Conservation (phyloP, 2,888 invertebrate species). For the Ochropleura leucogaster region DNA sequence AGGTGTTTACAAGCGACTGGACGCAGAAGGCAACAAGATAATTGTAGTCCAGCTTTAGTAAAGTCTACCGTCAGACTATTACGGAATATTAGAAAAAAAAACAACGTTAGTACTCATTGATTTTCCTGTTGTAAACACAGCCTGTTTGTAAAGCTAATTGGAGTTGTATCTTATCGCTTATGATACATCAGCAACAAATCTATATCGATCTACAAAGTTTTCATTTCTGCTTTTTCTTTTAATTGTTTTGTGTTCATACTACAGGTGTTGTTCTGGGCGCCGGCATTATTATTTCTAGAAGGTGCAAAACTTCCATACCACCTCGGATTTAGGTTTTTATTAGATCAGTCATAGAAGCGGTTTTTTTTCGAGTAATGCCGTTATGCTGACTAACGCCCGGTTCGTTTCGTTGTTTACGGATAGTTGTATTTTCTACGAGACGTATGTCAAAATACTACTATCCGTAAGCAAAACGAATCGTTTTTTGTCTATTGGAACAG, state of each 20-base stretch:
- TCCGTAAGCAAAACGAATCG: too few species aligned
- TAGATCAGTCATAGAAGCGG: not conserved
- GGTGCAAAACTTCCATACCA: not conserved
- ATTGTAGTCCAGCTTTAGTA: not conserved
- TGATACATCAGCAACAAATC: not conserved
- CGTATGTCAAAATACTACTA: too few species aligned
- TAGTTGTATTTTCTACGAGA: too few species aligned
- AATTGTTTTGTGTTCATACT: not conserved
- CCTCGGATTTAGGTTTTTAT: not conserved
- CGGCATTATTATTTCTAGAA: not conserved
- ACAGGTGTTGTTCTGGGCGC: not conserved
- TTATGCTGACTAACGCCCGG: not conserved
- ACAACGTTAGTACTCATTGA: not conserved
- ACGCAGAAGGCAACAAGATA: not conserved
- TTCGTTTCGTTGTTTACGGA: too few species aligned
- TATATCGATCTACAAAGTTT: not conserved
- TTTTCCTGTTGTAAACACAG: not conserved
- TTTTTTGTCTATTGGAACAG: too few species aligned
- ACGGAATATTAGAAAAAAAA: not conserved
- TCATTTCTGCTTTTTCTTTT: not conserved
- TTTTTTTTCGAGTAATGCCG: not conserved
- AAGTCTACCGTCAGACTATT: not conserved
- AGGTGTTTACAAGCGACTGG: not conserved
- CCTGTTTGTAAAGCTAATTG: not conserved
- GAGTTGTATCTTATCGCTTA: not conserved